phyloP scores from a whole-genome alignment of 2,888 invertebrate genomes.

The Notodonta ziczac region DNA sequence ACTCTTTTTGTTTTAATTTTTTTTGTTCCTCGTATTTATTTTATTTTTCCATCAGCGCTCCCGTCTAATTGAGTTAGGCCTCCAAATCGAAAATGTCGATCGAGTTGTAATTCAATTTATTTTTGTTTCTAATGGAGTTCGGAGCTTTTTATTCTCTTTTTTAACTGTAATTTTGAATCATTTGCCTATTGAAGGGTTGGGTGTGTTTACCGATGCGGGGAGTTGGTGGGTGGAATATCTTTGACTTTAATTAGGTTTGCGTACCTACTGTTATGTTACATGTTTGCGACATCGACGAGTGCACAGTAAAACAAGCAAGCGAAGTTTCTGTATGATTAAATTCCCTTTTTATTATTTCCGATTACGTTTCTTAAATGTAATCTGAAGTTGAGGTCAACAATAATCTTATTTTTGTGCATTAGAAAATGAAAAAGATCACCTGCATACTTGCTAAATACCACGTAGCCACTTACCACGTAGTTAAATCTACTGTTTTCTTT shows the following conservation, averaged over 20 bases:
- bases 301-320: too few species aligned
- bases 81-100: conserved; percentile 84
- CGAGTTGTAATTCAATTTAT: conserved; percentile 84
- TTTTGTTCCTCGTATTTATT: conserved; percentile 82
- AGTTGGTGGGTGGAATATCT: conserved; percentile 43
- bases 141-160: conserved; percentile 70
- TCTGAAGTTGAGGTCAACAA: too few species aligned
- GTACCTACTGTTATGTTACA: not conserved
- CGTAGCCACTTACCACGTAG: too few species aligned
- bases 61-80: conserved; percentile 84
- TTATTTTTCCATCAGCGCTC: conserved; percentile 83
- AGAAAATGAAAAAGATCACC: too few species aligned
- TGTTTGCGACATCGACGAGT: too few species aligned
- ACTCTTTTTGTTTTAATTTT: conserved; percentile 82
- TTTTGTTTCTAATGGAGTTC: conserved; percentile 84
- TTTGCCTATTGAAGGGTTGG: conserved; percentile 68
- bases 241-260: conserved; percentile 17
- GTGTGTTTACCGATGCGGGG: conserved; percentile 52
- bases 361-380: too few species aligned
- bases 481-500: not conserved
- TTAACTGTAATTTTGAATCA: conserved; percentile 76
- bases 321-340: too few species aligned
- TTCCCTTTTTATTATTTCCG: too few species aligned
- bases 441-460: too few species aligned
- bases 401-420: too few species aligned